A percentile compares a stretch with the other conserved stretches of the same genome.
Evolutionary conservation across 2,113 vertebrate genomes (phyloP).

Genomic region (Manacus vitellinus): DNA sequence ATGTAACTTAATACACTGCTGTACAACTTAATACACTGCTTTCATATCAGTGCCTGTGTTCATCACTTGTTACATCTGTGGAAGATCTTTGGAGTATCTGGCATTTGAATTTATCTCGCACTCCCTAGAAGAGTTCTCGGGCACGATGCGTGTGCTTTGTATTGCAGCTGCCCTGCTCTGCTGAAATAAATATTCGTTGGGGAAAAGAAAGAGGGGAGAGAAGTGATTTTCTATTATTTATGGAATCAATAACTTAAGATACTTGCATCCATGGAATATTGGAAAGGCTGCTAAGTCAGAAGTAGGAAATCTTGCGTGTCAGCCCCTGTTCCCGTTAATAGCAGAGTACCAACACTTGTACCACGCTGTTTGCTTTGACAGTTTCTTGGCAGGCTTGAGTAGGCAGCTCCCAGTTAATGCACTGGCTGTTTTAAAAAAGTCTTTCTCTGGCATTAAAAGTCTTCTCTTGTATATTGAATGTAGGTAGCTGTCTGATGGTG

Average conservation of each 20-base stretch:
- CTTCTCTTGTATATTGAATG: neutral
- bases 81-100: neutral
- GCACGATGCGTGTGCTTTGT: neutral
- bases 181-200: neutral
- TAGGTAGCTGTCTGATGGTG: neutral
- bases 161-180: neutral
- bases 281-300: neutral
- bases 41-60: neutral
- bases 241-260: neutral
- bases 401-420: conserved; percentile 43
- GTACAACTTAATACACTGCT: neutral
- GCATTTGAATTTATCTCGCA: neutral
- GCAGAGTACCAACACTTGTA: neutral
- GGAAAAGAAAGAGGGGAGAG: neutral
- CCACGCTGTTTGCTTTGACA: neutral
- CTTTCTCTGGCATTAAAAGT: neutral
- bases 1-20: neutral
- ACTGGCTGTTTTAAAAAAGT: conserved; percentile 32
- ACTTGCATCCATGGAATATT: neutral
- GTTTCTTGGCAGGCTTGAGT: neutral
- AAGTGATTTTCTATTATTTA: neutral
- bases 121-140: neutral
- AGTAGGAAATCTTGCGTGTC: neutral
- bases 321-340: neutral
- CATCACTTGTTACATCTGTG: neutral